These are phyloP conservation scores for Danio choprae DNA, from an alignment of 2,797 vertebrate species.

Conservation along the genomic window DNA sequence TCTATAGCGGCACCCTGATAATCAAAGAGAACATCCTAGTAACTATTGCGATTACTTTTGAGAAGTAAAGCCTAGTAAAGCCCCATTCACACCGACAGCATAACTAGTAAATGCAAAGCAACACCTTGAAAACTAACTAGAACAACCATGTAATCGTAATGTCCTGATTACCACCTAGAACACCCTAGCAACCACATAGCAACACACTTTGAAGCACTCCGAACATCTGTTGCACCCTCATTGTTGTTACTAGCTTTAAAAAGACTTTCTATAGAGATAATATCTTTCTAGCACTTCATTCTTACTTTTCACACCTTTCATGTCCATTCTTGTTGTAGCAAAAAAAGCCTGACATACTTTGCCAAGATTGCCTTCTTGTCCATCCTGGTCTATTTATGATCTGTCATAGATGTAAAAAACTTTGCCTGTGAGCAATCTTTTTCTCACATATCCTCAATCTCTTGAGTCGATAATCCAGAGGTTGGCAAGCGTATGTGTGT, in stretches of 20 bases:
- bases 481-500: slow-evolving; percentile 25
- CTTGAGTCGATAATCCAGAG: slow-evolving; percentile 21
- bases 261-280: not conserved
- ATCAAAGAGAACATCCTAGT: too few species aligned
- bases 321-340: not conserved
- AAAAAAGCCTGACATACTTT: slow-evolving; percentile 1
- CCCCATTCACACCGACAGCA: too few species aligned
- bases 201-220: too few species aligned
- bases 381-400: not conserved
- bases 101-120: too few species aligned
- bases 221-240: too few species aligned
- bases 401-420: not conserved
- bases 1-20: too few species aligned
- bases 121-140: too few species aligned
- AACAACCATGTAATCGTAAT: not conserved
- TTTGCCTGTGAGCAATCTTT: slow-evolving; percentile 17
- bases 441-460: slow-evolving; percentile 8
- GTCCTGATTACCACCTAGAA: not conserved
- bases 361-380: not conserved
- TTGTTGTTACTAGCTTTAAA: too few species aligned
- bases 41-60: too few species aligned
- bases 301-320: not conserved
- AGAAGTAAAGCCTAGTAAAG: too few species aligned
- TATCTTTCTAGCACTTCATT: not conserved
- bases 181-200: not conserved